These are phyloP conservation scores for Apotomis turbidana DNA, from an alignment of 2,888 invertebrate species.

Conservation along the genomic window DNA sequence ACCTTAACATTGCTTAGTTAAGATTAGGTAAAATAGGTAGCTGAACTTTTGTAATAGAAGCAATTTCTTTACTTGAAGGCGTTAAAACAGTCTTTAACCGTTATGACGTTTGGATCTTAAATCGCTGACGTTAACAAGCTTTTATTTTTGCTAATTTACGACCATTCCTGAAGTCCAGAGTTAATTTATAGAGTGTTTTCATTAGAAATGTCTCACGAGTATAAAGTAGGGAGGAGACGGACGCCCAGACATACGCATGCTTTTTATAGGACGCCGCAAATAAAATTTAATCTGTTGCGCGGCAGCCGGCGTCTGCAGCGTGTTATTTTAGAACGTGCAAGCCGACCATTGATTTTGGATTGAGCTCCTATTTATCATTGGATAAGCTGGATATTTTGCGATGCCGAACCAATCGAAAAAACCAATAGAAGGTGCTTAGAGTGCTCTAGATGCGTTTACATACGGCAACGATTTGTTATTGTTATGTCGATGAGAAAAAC, in stretches of 20 bases:
- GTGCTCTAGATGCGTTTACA: not conserved
- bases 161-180: conserved; percentile 7
- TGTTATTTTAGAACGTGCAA: conserved; percentile 36
- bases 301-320: conserved; percentile 42
- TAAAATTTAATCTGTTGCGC: conserved; percentile 68
- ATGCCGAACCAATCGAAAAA: not conserved
- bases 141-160: conserved; percentile 4
- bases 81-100: not conserved
- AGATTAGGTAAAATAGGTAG: not conserved
- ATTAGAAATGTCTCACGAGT: conserved; percentile 26
- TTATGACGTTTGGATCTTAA: not conserved
- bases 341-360: conserved; percentile 20
- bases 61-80: not conserved
- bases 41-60: not conserved
- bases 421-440: not conserved
- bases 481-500: not conserved
- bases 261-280: conserved; percentile 76
- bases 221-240: conserved; percentile 57
- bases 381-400: conserved; percentile 13
- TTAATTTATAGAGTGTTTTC: conserved; percentile 25
- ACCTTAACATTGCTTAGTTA: not conserved
- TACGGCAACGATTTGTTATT: not conserved
- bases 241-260: conserved; percentile 66
- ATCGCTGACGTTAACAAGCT: not conserved
- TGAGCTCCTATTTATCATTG: conserved; percentile 10